Evolutionary conservation across 2,797 vertebrate genomes (phyloP), one percentile per base, ranked within the genome.

Genomic region (Rallus crepitans): DNA sequence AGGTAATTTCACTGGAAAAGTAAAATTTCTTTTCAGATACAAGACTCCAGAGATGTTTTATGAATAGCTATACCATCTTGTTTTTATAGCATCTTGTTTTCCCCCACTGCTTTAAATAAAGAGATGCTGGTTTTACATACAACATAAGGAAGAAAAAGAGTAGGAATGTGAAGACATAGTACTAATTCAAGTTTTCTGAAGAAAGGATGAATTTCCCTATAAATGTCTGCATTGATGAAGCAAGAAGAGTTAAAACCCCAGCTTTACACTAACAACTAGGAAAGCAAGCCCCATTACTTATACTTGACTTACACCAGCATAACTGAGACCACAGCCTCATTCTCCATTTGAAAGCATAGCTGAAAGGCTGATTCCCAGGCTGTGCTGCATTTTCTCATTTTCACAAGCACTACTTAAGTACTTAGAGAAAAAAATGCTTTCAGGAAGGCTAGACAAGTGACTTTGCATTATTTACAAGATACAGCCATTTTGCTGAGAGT

Each of bases 61-160:
- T 35, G 16, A 80, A 55, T 47, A 59, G 52, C 47, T 72, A 59
- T 8, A 25, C 19, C 42, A 45, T 21, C 17, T 4, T 14, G 15
- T 53, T 71, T 60, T 68, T 10, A 40, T 6, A 24, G 2, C 20
- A 55, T 28, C 45, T 75, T 82, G 24, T 2, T 65, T 73, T 70
- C 27, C 52, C 25, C 14, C 33, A 27, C 33, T 47, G 17, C 24
- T 65, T 82, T 45, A 82, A 79, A 77, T 35, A 76, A 50, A 73
- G 25, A 3, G 9, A 9, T 0, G 0, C 0, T 57, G 10, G 11
- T 75, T 84, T 68, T 23, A 68, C 33, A 72, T 27, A 18, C 12
- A 21, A 66, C 11, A 16, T 47, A 35, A 80, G 48, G 31, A 48
- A 71, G 39, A 71, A 57, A 53, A 64, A 63, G 28, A 59, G 9